Evolutionary conservation across 2,797 vertebrate species (phyloP).

Genomic region (Danio albolineatus): DNA sequence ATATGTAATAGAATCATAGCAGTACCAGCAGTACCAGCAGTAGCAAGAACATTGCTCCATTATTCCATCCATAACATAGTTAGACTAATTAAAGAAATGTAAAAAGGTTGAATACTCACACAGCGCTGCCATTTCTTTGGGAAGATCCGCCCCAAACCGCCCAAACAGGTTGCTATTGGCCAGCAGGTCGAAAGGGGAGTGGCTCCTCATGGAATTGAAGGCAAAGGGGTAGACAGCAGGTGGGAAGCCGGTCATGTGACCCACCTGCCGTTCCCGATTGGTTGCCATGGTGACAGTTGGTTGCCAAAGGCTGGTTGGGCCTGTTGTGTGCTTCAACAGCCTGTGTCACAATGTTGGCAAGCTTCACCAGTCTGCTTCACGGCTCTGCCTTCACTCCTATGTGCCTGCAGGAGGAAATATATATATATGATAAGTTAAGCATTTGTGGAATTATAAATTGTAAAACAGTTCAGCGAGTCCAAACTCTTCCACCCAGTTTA

Average conservation of each 20-base stretch:
- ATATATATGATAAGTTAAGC: not conserved
- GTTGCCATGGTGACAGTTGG: constrained; percentile 80
- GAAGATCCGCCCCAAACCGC: constrained; percentile 88
- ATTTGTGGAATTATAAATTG: constrained; percentile 3
- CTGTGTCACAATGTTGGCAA: constrained; percentile 20
- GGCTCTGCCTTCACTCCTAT: not conserved
- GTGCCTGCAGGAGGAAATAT: constrained; percentile 23
- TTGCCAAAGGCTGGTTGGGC: constrained; percentile 20
- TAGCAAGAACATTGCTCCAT: too few species aligned
- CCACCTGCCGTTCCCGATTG: constrained; percentile 88
- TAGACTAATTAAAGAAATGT: not conserved
- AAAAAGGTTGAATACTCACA: constrained; percentile 80
- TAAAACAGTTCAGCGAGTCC: not conserved
- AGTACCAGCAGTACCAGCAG: too few species aligned
- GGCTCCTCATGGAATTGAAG: constrained; percentile 88
- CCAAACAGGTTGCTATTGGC: constrained; percentile 87
- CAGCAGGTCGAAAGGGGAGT: constrained; percentile 91
- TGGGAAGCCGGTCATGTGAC: constrained; percentile 86
- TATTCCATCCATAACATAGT: too few species aligned
- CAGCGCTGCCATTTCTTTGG: constrained; percentile 93
- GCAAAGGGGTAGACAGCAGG: constrained; percentile 82
- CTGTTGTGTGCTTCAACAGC: constrained; percentile 21
- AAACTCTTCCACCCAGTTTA: not conserved
- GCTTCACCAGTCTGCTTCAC: constrained; percentile 19
- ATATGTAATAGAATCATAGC: too few species aligned